These are phyloP conservation scores for Terrapene triunguis DNA, from an alignment of 2,113 vertebrate species.

Conservation along the genomic window DNA sequence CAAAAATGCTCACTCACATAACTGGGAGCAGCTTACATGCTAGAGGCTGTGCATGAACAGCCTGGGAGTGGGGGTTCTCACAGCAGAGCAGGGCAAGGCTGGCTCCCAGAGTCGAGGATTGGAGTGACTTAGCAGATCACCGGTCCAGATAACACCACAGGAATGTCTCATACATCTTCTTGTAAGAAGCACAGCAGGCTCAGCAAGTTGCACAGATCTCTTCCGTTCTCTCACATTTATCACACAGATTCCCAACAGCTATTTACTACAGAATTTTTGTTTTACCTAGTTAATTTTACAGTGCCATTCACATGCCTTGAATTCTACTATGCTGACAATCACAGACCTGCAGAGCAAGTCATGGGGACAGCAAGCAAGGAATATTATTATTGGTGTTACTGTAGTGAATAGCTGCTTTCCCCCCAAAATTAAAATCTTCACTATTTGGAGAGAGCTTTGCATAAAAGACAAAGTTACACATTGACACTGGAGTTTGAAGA, in stretches of 20 bases:
- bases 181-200: background rate
- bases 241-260: background rate
- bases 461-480: background rate
- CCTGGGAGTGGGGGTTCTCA: too few relatives aligned
- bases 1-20: too few relatives aligned
- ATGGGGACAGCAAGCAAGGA: background rate
- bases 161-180: background rate
- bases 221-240: background rate
- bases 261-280: fast-evolving
- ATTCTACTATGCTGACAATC: fast-evolving
- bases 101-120: too few relatives aligned
- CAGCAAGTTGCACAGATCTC: fast-evolving
- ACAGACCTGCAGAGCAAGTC: background rate
- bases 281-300: background rate
- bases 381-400: background rate
- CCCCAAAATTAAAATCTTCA: background rate
- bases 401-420: background rate
- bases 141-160: too few relatives aligned
- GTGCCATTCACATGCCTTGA: background rate
- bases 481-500: background rate
- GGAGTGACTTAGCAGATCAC: too few relatives aligned
- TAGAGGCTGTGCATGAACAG: too few relatives aligned
- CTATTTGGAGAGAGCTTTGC: background rate
- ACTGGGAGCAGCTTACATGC: too few relatives aligned
- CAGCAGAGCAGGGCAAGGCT: too few relatives aligned